phyloP scores from a whole-genome alignment of 2,888 invertebrate species.

The Cheilosia grossa region DNA sequence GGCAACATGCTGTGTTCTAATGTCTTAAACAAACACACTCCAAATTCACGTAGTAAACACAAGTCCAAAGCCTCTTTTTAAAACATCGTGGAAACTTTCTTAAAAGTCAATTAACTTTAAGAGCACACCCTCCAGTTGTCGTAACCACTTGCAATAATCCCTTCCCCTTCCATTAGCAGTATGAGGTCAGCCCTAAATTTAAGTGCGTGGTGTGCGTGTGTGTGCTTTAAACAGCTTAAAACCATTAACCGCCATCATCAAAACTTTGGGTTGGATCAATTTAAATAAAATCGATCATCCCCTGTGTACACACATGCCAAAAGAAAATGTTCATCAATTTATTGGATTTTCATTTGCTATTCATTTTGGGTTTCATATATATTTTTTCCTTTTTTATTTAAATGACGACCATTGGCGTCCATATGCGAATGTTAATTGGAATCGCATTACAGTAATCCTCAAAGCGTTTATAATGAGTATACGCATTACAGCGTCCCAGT shows the following conservation, averaged over 20 bases:
- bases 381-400: constrained; percentile 25
- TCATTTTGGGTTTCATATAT: constrained; percentile 8
- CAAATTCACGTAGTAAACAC: too few relatives aligned
- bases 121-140: too few relatives aligned
- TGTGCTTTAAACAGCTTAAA: constrained; percentile 48
- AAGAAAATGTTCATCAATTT: constrained; percentile 34
- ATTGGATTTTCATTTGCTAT: constrained; percentile 51
- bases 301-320: constrained; percentile 4
- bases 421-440: constrained; percentile 41
- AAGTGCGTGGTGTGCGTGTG: constrained; percentile 53
- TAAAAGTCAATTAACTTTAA: too few relatives aligned
- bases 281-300: constrained; percentile 42
- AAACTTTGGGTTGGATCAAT: neutral
- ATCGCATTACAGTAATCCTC: constrained; percentile 30
- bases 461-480: constrained; percentile 32
- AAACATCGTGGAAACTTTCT: too few relatives aligned
- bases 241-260: constrained; percentile 24
- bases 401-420: neutral
- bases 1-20: too few relatives aligned
- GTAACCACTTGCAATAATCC: neutral
- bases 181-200: constrained; percentile 41
- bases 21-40: too few relatives aligned
- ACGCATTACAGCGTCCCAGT: neutral
- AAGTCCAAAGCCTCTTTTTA: too few relatives aligned
- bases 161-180: neutral